Evolutionary conservation across 2,888 invertebrate species (phyloP).

Genomic region (Chydorus sphaericus): DNA sequence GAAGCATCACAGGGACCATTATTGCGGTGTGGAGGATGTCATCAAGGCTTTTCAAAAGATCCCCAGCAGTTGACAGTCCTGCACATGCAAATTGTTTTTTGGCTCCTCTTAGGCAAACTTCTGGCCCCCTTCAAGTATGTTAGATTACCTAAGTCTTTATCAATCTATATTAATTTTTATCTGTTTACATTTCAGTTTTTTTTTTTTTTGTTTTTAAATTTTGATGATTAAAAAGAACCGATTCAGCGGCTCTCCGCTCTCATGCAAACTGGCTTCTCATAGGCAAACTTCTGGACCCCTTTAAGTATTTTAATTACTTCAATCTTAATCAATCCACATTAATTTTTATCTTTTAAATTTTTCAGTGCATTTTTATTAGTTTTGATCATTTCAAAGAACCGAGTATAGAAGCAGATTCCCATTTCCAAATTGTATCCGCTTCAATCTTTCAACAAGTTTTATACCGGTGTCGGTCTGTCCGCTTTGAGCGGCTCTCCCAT

Average conservation of each 20-base stretch:
- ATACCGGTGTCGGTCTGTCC: not conserved
- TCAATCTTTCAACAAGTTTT: not conserved
- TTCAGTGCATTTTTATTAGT: too few species aligned
- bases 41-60: not conserved
- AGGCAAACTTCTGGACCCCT: too few species aligned
- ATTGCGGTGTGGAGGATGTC: not conserved
- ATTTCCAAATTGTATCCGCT: not conserved
- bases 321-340: too few species aligned
- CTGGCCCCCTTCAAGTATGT: not conserved
- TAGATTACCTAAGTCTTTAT: too few species aligned
- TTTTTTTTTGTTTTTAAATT: not conserved
- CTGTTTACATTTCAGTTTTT: too few species aligned
- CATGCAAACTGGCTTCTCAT: too few species aligned
- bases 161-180: too few species aligned
- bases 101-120: slow-evolving; percentile 1
- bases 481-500: not conserved
- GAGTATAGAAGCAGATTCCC: not conserved
- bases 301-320: too few species aligned
- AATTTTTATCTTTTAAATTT: too few species aligned
- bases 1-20: not conserved
- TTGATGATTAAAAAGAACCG: not conserved
- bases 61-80: not conserved
- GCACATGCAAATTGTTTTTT: not conserved
- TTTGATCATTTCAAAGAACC: too few species aligned
- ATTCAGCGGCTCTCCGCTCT: too few species aligned